Evolutionary conservation across 1,140 invertebrate genomes (phyloP).

Genomic region (Chrysoperla carnea): DNA sequence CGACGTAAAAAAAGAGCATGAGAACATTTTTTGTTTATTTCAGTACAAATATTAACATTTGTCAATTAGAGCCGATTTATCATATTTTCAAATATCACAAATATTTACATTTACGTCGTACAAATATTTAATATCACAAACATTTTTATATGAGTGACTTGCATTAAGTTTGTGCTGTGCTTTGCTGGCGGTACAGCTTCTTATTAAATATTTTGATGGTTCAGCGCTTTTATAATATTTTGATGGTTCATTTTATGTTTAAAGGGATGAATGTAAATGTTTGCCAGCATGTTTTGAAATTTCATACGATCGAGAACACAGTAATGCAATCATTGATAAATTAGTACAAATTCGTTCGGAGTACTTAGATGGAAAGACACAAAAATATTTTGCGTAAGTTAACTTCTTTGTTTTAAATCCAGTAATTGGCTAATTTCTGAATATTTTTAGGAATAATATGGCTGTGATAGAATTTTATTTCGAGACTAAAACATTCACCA

Average conservation of each 20-base stretch:
- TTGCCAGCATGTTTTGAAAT: constrained; percentile 48
- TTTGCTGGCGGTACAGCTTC: no score
- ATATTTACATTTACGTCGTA: no score
- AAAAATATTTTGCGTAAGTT: constrained; percentile 33
- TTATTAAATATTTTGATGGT: no score
- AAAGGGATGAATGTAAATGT: constrained; percentile 33
- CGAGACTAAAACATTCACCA: constrained; percentile 43
- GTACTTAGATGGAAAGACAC: constrained; percentile 21
- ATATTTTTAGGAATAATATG: constrained; percentile 40
- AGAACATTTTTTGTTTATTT: no score
- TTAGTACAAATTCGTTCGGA: constrained; percentile 18
- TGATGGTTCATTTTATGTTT: not conserved
- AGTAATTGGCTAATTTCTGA: constrained; percentile 4
- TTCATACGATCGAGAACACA: constrained; percentile 35
- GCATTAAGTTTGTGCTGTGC: no score
- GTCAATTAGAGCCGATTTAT: no score
- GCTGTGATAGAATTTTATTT: constrained; percentile 55
- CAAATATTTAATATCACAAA: no score
- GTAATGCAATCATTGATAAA: constrained; percentile 22
- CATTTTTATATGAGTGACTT: no score
- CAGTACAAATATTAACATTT: no score
- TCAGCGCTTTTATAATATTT: no score
- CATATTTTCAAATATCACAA: no score
- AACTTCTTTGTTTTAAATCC: not conserved
- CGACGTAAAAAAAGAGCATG: no score